Base-by-base conservation (phyloP, 1,140 invertebrate genomes). In the Geopemphigus sp. region DNA sequence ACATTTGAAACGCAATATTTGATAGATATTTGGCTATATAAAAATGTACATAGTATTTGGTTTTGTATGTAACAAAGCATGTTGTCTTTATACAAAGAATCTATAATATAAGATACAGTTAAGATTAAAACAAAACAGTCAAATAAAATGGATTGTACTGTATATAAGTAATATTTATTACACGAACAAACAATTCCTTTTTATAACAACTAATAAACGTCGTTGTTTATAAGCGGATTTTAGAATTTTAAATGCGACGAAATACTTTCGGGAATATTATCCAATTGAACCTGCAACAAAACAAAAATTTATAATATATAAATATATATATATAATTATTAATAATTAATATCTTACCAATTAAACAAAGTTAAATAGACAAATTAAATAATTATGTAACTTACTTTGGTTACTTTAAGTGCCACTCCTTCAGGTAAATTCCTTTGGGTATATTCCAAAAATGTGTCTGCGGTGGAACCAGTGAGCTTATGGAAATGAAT, bases 361-460 rank as follows among this genome's bases (percentile, higher is more conserved):
- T n/a, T n/a, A n/a, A n/a, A n/a, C n/a, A n/a, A n/a, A n/a, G n/a
- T n/a, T n/a, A n/a, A n/a, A n/a, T n/a, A n/a, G n/a, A n/a, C n/a
- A n/a, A n/a, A n/a, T n/a, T n/a, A n/a, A n/a, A 39, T 39, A 39
- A 39, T 39, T 39, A 8, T 39, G 24, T 53, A 53, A 80, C 81
- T 83, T 84, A 93, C 91, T 88, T 93, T 96, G 17, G 94, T 95
- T 6, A 97, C 93, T 89, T 97, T 97, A 87, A 99, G 90, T 24
- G 94, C 93, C 68, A 98, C 93, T 80, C 97, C 97, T 89, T 99
- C 98, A 0, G 98, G 98, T 81, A 99, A 88, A 89, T 99, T 99
- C 82, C 97, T 89, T 85, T 99, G 90, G 80, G 98, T 92, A 86
- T 99, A 99, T 86, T 99, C 98, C 45, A 99, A 86, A 85, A 95